These are phyloP conservation scores for Passer domesticus DNA, from an alignment of 2,113 vertebrate species.

Conservation along the genomic window DNA sequence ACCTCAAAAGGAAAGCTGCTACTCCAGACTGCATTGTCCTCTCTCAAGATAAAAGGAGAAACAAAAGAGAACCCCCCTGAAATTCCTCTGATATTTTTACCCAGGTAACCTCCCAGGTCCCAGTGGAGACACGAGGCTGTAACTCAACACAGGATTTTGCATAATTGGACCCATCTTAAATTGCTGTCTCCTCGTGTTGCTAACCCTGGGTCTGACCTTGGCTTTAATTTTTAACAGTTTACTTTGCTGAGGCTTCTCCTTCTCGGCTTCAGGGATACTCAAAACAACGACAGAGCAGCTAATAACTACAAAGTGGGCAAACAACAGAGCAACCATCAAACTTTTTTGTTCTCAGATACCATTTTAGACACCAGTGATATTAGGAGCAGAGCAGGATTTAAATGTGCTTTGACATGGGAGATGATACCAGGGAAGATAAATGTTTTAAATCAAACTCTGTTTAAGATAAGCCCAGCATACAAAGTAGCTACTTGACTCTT, in stretches of 20 bases:
- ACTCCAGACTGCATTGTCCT: neutral
- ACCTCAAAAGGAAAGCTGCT: neutral
- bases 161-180: constrained; percentile 20
- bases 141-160: constrained; percentile 41
- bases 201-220: neutral
- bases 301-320: constrained; percentile 6
- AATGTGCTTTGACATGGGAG: constrained; percentile 46
- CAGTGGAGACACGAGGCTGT: neutral
- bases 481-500: constrained; percentile 56
- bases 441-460: constrained; percentile 59
- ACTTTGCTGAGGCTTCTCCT: constrained; percentile 13
- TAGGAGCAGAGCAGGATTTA: constrained; percentile 37
- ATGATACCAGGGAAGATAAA: constrained; percentile 37
- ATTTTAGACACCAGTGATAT: neutral
- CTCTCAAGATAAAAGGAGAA: neutral
- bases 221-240: constrained; percentile 56
- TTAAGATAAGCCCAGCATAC: constrained; percentile 46
- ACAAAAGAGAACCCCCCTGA: neutral
- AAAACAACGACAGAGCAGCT: neutral
- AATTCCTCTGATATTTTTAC: neutral
- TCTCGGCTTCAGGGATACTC: neutral
- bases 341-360: neutral
- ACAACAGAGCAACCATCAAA: neutral
- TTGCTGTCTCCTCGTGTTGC: constrained; percentile 4
- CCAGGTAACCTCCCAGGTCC: neutral